Percentiles rank a stretch among this genome's conserved stretches.
Conservation (phyloP, 2,888 invertebrate species). For the Oasisia sp. region DNA sequence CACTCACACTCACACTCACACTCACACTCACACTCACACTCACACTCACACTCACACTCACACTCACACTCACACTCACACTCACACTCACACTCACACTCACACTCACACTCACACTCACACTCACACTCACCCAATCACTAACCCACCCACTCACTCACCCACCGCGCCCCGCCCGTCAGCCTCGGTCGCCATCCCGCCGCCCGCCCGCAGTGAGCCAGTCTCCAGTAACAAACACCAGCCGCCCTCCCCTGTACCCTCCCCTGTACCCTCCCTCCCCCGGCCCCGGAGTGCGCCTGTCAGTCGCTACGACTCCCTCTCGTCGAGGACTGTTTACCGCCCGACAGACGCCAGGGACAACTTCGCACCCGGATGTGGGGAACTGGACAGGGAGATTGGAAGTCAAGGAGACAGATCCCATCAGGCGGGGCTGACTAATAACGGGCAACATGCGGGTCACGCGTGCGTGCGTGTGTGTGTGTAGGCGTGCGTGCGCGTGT, state of each 20-base stretch:
- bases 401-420: background rate
- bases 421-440: background rate
- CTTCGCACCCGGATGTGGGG: background rate
- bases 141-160: too few relatives aligned
- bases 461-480: background rate
- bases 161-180: too few relatives aligned
- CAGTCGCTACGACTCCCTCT: background rate
- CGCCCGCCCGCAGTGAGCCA: background rate
- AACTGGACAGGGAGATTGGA: background rate
- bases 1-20: too few relatives aligned
- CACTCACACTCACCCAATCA: too few relatives aligned
- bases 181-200: too few relatives aligned
- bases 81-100: too few relatives aligned
- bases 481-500: background rate
- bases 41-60: too few relatives aligned
- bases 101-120: too few relatives aligned
- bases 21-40: too few relatives aligned
- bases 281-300: background rate
- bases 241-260: background rate
- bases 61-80: too few relatives aligned
- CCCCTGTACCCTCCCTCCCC: background rate
- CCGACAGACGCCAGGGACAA: background rate
- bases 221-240: constrained; percentile 12
- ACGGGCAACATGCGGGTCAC: background rate
- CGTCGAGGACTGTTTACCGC: background rate